Evolutionary conservation across 2,797 vertebrate species (phyloP).

Genomic region (Dryobates pubescens): DNA sequence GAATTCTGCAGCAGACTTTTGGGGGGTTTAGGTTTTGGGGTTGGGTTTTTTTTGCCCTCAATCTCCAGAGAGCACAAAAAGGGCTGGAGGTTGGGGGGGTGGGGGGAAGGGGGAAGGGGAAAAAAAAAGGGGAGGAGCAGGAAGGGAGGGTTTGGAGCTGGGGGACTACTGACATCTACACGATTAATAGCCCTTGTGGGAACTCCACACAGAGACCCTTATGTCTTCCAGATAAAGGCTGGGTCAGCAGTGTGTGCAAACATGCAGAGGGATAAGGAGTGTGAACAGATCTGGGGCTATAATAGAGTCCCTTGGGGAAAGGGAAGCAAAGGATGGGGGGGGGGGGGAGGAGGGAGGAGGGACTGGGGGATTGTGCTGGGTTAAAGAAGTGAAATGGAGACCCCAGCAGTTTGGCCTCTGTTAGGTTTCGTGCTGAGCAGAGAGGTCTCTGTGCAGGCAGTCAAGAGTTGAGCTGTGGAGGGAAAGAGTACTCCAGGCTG

Average conservation of each 20-base stretch:
- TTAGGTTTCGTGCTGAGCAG: not conserved
- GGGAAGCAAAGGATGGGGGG: not conserved
- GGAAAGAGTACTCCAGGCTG: not conserved
- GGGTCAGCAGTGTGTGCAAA: slow-evolving; percentile 64
- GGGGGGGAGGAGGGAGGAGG: not conserved
- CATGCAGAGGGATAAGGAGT: slow-evolving; percentile 59
- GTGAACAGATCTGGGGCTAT: slow-evolving; percentile 68
- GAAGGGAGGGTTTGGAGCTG: slow-evolving; percentile 9
- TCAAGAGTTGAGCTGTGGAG: not conserved
- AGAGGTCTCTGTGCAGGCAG: not conserved
- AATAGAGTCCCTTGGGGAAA: slow-evolving; percentile 52
- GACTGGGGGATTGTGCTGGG: not conserved
- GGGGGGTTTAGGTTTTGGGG: no score
- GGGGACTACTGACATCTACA: slow-evolving; percentile 21
- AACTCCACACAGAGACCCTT: slow-evolving; percentile 30
- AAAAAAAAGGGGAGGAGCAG: slow-evolving; percentile 10
- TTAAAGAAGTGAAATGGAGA: slow-evolving; percentile 74
- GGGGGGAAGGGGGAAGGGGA: not conserved
- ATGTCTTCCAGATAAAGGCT: slow-evolving; percentile 40
- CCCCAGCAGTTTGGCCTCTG: slow-evolving; percentile 58
- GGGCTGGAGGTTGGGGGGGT: not conserved
- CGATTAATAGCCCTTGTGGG: slow-evolving; percentile 22
- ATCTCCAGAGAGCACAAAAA: not conserved
- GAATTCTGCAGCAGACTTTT: not conserved
- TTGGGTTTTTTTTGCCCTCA: rapidly evolving